These are phyloP conservation scores for Nomada hirtipes DNA, from an alignment of 2,888 invertebrate species.

Conservation along the genomic window DNA sequence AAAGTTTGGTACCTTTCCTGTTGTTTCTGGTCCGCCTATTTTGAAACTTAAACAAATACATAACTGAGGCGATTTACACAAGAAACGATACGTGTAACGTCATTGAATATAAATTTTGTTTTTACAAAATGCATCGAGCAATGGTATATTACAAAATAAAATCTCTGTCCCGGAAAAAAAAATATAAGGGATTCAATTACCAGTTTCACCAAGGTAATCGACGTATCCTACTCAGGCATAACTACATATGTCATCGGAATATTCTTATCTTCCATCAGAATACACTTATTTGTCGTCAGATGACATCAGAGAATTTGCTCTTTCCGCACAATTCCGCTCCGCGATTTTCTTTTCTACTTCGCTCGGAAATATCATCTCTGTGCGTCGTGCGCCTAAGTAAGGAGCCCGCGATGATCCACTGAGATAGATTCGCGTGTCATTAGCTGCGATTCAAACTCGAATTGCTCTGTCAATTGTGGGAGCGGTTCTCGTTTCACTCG, in stretches of 20 bases:
- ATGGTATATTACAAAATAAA: no score
- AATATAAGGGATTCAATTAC: constrained; percentile 42
- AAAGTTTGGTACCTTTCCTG: no score
- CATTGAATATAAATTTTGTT: no score
- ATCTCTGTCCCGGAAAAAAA: not conserved
- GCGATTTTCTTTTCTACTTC: constrained; percentile 42
- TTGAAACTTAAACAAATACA: no score
- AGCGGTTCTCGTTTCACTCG: constrained; percentile 31
- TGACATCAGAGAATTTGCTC: constrained; percentile 70
- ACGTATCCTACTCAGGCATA: constrained; percentile 19
- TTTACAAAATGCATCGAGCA: no score
- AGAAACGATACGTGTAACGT: no score
- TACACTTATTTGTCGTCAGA: constrained; percentile 56
- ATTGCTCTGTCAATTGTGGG: constrained; percentile 59
- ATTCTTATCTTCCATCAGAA: constrained; percentile 17
- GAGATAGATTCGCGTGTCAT: constrained; percentile 74
- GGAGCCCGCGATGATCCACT: constrained; percentile 69
- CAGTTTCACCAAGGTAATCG: not conserved
- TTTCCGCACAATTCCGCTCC: constrained; percentile 63
- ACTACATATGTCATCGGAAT: constrained; percentile 54
- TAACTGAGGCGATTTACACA: no score
- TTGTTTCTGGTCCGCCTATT: no score
- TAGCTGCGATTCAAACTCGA: constrained; percentile 67
- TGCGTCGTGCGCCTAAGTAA: constrained; percentile 63
- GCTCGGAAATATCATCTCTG: constrained; percentile 27